Evolutionary conservation across 2,113 vertebrate genomes (phyloP).

Genomic region (Telmatochromis sp.): DNA sequence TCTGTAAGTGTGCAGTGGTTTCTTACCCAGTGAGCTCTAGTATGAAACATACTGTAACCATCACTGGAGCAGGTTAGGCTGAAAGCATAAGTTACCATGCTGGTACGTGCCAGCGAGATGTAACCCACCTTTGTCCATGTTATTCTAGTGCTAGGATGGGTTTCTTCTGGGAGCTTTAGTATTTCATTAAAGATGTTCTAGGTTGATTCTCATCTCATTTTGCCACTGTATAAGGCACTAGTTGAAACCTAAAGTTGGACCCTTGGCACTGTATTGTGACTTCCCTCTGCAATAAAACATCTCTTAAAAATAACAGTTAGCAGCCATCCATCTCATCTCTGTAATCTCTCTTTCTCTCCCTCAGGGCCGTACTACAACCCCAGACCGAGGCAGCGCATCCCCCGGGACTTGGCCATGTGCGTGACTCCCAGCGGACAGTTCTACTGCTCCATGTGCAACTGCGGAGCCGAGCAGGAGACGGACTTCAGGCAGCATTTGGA

Average conservation of each 20-base stretch:
- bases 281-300: neutral
- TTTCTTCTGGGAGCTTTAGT: neutral
- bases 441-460: slow-evolving; percentile 98
- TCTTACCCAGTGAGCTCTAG: neutral
- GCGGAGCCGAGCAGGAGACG: slow-evolving; percentile 87
- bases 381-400: slow-evolving; percentile 90
- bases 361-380: slow-evolving; percentile 94
- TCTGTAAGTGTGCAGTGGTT: neutral
- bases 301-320: neutral
- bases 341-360: neutral
- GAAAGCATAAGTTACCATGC: neutral
- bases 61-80: neutral
- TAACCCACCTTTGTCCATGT: neutral
- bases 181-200: neutral
- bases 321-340: neutral
- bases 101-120: neutral
- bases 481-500: slow-evolving; percentile 96
- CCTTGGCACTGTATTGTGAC: neutral
- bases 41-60: neutral
- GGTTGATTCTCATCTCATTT: neutral
- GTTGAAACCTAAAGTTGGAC: neutral
- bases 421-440: slow-evolving; percentile 97
- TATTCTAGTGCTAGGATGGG: neutral
- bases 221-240: neutral
- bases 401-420: slow-evolving; percentile 94